A percentile compares a stretch with the other conserved stretches of the same genome.
phyloP scores from a whole-genome alignment of 2,888 invertebrate genomes.

The Himalopsyche japonica region DNA sequence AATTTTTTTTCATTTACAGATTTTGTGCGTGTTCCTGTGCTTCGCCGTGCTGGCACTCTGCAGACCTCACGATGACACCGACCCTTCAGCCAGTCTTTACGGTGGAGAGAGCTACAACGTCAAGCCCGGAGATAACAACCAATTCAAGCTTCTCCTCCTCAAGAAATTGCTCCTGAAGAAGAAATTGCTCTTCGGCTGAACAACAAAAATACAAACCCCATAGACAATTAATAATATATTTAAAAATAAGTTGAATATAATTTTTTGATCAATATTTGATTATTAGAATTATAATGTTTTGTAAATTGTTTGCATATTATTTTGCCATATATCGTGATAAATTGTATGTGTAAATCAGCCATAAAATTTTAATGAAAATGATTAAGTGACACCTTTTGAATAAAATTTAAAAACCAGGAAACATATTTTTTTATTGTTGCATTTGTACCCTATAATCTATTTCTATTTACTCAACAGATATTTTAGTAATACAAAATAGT shows the following conservation, averaged over 20 bases:
- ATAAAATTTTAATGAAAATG: too few relatives aligned
- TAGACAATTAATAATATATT: background rate
- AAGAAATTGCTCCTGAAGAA: constrained; percentile 30
- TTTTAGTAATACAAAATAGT: too few relatives aligned
- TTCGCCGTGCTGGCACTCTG: constrained; percentile 24
- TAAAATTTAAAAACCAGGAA: too few relatives aligned
- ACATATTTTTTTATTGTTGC: too few relatives aligned
- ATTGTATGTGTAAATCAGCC: background rate
- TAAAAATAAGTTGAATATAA: background rate
- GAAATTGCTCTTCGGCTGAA: constrained; percentile 21
- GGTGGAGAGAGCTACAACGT: constrained; percentile 14
- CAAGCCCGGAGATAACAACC: constrained; percentile 24
- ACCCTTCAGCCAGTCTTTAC: constrained; percentile 3
- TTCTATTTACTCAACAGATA: too few relatives aligned
- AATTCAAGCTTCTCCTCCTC: constrained; percentile 18
- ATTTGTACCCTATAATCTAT: too few relatives aligned
- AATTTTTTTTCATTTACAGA: constrained; percentile 13
- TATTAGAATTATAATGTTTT: background rate
- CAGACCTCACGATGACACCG: constrained; percentile 30
- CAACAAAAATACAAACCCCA: background rate
- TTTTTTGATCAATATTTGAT: background rate
- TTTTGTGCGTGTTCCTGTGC: constrained; percentile 29
- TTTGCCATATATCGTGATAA: background rate
- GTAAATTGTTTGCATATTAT: background rate
- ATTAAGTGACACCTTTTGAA: too few relatives aligned